Percentiles rank a stretch among this genome's conserved stretches.
These are phyloP conservation scores for Thermophis baileyi DNA, from an alignment of 2,113 vertebrate species.

Conservation along the genomic window DNA sequence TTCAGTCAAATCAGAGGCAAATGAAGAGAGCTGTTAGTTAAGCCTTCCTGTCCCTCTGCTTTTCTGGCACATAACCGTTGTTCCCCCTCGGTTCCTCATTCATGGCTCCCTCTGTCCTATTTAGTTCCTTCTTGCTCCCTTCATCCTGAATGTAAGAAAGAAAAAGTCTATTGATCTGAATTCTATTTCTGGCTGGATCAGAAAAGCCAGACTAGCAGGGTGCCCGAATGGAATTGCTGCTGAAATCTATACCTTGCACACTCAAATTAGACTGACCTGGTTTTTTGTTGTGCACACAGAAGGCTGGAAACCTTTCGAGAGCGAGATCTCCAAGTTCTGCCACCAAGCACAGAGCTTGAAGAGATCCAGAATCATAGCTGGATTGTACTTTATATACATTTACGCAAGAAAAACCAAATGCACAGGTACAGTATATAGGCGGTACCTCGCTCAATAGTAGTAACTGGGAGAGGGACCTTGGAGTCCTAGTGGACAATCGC, in stretches of 20 bases:
- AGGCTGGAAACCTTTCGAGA: not conserved
- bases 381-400: too few species aligned
- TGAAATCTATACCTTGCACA: not conserved
- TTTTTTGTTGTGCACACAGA: not conserved
- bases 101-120: not conserved
- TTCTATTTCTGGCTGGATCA: conserved; percentile 30
- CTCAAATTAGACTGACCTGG: conserved; percentile 11
- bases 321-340: not conserved
- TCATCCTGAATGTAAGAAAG: not conserved
- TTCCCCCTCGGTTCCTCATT: not conserved
- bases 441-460: too few species aligned
- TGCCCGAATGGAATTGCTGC: not conserved
- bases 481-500: too few species aligned
- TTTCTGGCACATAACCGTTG: not conserved
- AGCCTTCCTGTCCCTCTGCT: not conserved
- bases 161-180: not conserved
- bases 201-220: conserved; percentile 15
- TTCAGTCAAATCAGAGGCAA: not conserved
- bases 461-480: too few species aligned
- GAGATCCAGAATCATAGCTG: not conserved
- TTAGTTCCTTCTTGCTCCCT: not conserved
- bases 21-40: not conserved
- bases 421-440: too few species aligned
- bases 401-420: too few species aligned
- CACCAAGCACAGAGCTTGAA: not conserved